phyloP scores from a whole-genome alignment of 2,113 vertebrate genomes.

The Scytalopus superciliaris region DNA sequence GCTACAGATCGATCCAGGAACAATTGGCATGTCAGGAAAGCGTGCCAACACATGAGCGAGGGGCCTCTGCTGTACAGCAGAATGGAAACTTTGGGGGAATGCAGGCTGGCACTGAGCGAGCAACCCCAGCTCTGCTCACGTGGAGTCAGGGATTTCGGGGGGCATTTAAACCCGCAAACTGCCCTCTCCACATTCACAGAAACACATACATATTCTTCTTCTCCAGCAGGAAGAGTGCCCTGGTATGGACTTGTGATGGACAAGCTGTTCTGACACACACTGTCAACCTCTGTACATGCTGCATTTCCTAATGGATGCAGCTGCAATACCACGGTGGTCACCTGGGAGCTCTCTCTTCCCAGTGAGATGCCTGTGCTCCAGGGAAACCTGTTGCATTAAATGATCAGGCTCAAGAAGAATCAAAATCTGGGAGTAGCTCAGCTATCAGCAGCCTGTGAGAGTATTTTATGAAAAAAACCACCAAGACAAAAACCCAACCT shows the following conservation, averaged over 20 bases:
- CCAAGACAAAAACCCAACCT: not conserved
- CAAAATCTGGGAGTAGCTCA: not conserved
- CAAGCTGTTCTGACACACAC: not conserved
- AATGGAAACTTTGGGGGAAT: not conserved
- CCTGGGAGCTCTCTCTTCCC: not conserved
- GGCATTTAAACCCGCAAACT: not conserved
- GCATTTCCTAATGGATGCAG: not conserved
- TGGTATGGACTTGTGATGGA: not conserved
- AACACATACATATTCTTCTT: not conserved
- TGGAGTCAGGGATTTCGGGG: not conserved
- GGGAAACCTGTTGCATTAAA: not conserved
- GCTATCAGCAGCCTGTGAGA: not conserved
- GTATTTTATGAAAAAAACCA: not conserved
- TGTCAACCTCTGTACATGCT: not conserved
- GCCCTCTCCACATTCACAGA: not conserved
- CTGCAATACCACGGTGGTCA: not conserved
- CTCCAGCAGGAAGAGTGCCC: not conserved
- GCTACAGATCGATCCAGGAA: not conserved
- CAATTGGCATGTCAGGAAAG: not conserved
- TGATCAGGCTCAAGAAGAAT: not conserved
- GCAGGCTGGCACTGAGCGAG: not conserved
- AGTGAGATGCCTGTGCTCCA: not conserved
- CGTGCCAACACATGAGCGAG: not conserved
- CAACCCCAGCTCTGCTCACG: not conserved
- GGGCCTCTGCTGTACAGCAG: not conserved